phyloP scores from a whole-genome alignment of 2,113 vertebrate species.

The Oncorhynchus gorbuscha region DNA sequence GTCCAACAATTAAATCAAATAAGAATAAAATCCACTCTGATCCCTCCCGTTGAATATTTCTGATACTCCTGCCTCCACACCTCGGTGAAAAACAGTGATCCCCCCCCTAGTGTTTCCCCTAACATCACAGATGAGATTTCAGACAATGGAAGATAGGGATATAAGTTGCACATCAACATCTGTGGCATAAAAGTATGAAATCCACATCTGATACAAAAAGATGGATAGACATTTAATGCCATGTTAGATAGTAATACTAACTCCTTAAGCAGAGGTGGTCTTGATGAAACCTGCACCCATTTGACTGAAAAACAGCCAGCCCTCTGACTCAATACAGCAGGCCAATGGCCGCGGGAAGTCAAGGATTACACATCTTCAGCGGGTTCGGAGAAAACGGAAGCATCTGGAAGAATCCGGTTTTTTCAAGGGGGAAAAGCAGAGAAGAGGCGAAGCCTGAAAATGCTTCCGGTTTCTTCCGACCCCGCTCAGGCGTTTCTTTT shows the following conservation, averaged over 20 bases:
- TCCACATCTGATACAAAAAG: not conserved
- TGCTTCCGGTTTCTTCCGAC: no score
- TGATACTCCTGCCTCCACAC: not conserved
- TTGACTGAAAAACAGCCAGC: constrained; percentile 53
- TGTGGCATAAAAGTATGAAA: not conserved
- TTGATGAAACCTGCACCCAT: constrained; percentile 25
- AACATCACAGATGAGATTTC: no score
- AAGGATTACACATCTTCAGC: constrained; percentile 40
- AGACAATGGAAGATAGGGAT: not conserved
- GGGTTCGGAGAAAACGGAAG: constrained; percentile 18
- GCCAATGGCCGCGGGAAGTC: constrained; percentile 56
- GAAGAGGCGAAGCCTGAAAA: no score
- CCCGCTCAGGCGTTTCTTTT: no score
- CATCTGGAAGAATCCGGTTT: no score
- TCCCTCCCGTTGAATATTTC: not conserved
- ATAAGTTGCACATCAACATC: not conserved
- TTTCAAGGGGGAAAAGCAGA: no score
- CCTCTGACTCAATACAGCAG: constrained; percentile 33
- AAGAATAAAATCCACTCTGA: not conserved
- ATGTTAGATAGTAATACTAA: no score
- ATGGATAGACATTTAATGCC: not conserved
- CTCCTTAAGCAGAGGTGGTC: not conserved
- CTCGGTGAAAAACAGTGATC: no score
- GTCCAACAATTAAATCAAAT: no score
- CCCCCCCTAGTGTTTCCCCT: no score